phyloP scores from a whole-genome alignment of 30 jellyfish, hydroid and myxozoan species.

The Catostylus mosaicus region DNA sequence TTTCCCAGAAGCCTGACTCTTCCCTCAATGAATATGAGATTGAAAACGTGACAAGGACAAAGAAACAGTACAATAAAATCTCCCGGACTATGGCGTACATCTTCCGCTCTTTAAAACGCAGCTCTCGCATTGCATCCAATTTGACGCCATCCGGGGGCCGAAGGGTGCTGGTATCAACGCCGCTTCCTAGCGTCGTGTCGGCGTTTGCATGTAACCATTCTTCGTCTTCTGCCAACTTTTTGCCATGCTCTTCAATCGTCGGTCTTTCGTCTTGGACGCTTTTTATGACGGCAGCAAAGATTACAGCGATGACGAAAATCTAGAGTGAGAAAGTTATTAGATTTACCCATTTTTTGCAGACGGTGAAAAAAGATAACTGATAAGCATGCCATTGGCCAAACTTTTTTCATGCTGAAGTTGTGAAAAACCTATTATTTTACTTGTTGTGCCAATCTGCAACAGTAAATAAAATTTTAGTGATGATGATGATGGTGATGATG shows the following conservation, averaged over 20 bases:
- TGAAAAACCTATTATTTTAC: no score
- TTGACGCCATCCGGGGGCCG: constrained; percentile 86
- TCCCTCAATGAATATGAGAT: constrained; percentile 87
- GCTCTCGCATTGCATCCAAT: constrained; percentile 77
- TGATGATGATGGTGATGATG: no score
- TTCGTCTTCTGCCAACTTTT: constrained; percentile 85
- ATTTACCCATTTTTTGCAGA: background rate
- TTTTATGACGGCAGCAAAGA: constrained; percentile 82
- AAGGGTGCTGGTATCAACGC: constrained; percentile 68
- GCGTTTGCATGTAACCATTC: constrained; percentile 90
- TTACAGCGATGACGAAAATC: constrained; percentile 75
- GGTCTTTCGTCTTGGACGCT: constrained; percentile 83
- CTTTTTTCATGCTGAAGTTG: no score
- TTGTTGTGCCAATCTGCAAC: no score
- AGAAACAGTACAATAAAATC: constrained; percentile 69
- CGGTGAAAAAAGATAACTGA: no score
- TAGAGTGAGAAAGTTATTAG: background rate
- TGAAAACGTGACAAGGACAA: constrained; percentile 69
- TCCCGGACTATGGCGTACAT: constrained; percentile 91
- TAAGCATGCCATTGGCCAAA: no score
- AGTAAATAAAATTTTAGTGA: no score
- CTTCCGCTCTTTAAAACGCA: constrained; percentile 84
- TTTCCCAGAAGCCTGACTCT: constrained; percentile 77
- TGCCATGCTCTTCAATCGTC: constrained; percentile 78
- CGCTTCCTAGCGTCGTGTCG: constrained; percentile 55